Base-by-base conservation (phyloP, 2,113 vertebrate species). In the Oncorhynchus nerka region DNA sequence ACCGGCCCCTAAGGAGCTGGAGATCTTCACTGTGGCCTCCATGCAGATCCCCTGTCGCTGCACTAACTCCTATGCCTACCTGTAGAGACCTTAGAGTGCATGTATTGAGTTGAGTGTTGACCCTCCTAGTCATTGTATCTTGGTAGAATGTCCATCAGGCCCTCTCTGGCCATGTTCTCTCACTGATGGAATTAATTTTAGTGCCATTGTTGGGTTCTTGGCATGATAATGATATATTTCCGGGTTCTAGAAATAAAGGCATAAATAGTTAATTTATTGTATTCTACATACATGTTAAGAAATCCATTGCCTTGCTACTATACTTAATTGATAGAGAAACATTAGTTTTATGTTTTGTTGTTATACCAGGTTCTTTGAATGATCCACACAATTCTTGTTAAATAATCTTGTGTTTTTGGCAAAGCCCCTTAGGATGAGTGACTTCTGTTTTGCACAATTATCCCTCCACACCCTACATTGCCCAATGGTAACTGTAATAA, bases 31-130 rank as follows among this genome's bases (percentile, higher is more conserved):
- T 75, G 95, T 98, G 90, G 95, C 97, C 20, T 94, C 97, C 83
- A 97, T 99, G 96, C 98, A 99, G 84, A 97, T 96, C 48, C 96
- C 97, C 3, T 99, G 97, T 87, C 96, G 96, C 87, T 98, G 96
- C 94, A 98, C 94, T 90, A 98, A 96, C 89, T 97, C 97, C 86
- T 98, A 98, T 30, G 95, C 96, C 1, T 98, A 99, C 91, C 94
- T 99, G 93, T 99, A 94, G 86, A 85, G 87, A 79, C 85, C 71
- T 83, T 84, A 45, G 39, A 45, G 39, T 59, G 16, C n/a, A 70
- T 82, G 69, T 74, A 6, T 61, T 57, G 24, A n/a, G 8, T 61
- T 57, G 24, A n/a, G 69, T 16, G 45, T 45, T 39, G 57, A 16
- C 19, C 7, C n/a, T 16, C 12, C 12, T n/a, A 28, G 59, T 74